Conservation (phyloP, 2,797 vertebrate species). For the Chelon auratus region DNA sequence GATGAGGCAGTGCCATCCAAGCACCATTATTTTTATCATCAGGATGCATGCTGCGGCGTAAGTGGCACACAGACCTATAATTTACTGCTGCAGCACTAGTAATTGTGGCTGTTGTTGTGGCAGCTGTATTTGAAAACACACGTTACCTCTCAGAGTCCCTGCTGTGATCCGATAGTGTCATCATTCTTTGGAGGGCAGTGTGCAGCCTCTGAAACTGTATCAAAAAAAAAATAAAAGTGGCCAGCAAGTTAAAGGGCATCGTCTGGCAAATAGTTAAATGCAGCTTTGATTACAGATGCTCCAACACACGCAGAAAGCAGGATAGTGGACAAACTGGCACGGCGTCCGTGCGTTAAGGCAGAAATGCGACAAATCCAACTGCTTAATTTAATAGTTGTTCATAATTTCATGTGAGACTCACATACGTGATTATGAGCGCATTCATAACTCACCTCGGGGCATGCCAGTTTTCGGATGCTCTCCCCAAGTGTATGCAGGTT, state of each 20-base stretch:
- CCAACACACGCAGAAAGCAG: not conserved
- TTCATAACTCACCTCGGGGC: conserved; percentile 90
- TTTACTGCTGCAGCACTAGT: conserved; percentile 12
- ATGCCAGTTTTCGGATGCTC: conserved; percentile 95
- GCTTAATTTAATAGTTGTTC: not conserved
- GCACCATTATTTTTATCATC: not conserved
- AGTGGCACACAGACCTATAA: conserved; percentile 2
- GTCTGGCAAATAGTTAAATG: conserved; percentile 33
- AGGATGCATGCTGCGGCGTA: not conserved
- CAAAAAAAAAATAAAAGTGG: conserved; percentile 52
- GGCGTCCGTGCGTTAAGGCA: conserved; percentile 9
- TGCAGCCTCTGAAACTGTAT: conserved; percentile 92
- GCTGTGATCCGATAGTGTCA: conserved; percentile 82
- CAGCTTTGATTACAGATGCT: conserved; percentile 26
- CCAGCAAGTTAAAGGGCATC: conserved; percentile 70
- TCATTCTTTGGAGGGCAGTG: conserved; percentile 90
- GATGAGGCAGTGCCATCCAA: conserved; percentile 11
- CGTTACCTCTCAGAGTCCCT: conserved; percentile 89
- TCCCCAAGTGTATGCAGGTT: conserved; percentile 96
- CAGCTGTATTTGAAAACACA: conserved; percentile 12
- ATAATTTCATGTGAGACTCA: not conserved
- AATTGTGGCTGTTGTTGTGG: not conserved
- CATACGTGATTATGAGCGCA: conserved; percentile 17
- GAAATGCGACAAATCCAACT: conserved; percentile 1
- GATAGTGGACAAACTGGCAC: conserved; percentile 6